phyloP scores from a whole-genome alignment of 2,797 vertebrate genomes.

The Meriones psammophilus region DNA sequence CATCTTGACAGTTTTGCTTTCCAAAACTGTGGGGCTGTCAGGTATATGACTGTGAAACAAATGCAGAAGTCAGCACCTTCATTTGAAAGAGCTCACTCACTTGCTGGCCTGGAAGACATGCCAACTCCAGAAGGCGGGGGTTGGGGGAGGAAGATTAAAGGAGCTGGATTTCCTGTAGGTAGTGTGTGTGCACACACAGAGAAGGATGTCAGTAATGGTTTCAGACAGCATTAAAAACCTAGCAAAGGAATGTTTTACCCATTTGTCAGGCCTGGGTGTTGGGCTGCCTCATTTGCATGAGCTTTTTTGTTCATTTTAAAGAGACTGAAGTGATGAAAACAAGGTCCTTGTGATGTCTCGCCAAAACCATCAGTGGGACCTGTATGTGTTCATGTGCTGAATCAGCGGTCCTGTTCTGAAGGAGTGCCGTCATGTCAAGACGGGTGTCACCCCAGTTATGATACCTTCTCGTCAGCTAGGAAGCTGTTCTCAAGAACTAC shows the following conservation, averaged over 20 bases:
- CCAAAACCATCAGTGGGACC: slow-evolving; percentile 66
- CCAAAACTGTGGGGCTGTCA: slow-evolving; percentile 63
- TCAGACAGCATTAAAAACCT: slow-evolving; percentile 47
- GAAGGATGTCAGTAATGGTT: slow-evolving; percentile 66
- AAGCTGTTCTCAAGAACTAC: slow-evolving; percentile 14
- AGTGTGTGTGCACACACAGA: background rate
- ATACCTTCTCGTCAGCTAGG: slow-evolving; percentile 65
- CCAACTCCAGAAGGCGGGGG: slow-evolving; percentile 51
- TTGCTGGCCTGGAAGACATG: slow-evolving; percentile 67
- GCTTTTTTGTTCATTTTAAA: slow-evolving; percentile 79
- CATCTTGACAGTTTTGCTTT: slow-evolving; percentile 48
- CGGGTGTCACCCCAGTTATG: slow-evolving; percentile 16
- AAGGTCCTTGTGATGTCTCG: slow-evolving; percentile 61
- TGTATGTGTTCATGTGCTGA: slow-evolving; percentile 9
- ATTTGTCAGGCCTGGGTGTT: slow-evolving; percentile 73
- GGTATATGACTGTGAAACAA: slow-evolving; percentile 27
- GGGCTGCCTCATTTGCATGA: slow-evolving; percentile 41
- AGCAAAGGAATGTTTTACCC: slow-evolving; percentile 73
- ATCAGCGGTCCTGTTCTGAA: slow-evolving; percentile 45
- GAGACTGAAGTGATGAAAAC: slow-evolving; percentile 64
- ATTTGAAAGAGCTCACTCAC: slow-evolving; percentile 58
- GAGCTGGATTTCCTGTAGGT: slow-evolving; percentile 63
- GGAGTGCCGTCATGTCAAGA: slow-evolving; percentile 64
- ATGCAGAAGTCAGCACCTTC: slow-evolving; percentile 67
- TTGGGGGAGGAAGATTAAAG: slow-evolving; percentile 59